phyloP scores from a whole-genome alignment of 1,140 invertebrate species.

The Brevipalpus yothersi region DNA sequence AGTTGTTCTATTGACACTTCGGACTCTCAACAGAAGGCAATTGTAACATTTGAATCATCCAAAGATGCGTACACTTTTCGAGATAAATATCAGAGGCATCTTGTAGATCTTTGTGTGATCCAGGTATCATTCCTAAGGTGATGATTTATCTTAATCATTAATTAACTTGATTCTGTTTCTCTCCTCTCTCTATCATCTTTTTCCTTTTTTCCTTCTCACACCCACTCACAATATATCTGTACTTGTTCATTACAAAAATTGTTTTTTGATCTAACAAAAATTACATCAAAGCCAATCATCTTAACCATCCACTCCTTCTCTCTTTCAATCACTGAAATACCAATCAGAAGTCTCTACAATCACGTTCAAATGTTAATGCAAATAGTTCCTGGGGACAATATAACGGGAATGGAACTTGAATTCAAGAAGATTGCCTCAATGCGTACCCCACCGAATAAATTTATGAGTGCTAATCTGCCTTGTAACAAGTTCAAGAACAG shows the following conservation, averaged over 20 bases:
- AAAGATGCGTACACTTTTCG: background rate
- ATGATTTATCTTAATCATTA: no score
- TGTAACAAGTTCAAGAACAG: constrained; percentile 97
- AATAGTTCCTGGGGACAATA: constrained; percentile 37
- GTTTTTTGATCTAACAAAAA: background rate
- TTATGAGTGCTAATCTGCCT: constrained; percentile 80
- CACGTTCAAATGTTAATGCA: constrained; percentile 76
- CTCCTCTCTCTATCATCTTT: background rate
- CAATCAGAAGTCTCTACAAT: constrained; percentile 48
- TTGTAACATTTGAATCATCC: background rate
- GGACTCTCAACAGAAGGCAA: background rate
- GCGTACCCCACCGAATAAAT: constrained; percentile 74
- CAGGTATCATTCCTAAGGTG: background rate
- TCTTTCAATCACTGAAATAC: no score
- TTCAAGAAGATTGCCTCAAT: constrained; percentile 68
- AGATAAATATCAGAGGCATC: background rate
- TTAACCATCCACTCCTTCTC: no score
- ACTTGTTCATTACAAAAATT: background rate
- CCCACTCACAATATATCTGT: background rate
- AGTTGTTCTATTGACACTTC: background rate
- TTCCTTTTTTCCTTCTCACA: no score
- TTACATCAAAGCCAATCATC: no score
- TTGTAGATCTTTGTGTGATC: no score
- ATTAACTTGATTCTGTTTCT: background rate
- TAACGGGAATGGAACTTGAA: constrained; percentile 91